Percentiles rank a stretch among this genome's conserved stretches.
phyloP scores from a whole-genome alignment of 2,888 invertebrate genomes.

The Drosophila nigritarsus region DNA sequence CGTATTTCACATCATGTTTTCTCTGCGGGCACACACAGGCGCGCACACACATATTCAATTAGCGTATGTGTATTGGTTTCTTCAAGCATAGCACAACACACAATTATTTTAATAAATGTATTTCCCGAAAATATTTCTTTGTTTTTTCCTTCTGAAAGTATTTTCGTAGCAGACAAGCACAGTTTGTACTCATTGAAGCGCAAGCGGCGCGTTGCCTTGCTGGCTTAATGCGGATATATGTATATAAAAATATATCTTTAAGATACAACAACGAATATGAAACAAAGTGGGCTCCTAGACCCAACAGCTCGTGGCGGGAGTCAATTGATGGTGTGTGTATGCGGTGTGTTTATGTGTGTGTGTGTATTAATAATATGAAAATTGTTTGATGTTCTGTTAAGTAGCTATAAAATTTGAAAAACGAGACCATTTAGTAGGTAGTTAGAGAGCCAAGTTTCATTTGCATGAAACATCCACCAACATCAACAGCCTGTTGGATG shows the following conservation, averaged over 20 bases:
- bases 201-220: constrained; percentile 34
- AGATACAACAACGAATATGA: constrained; percentile 41
- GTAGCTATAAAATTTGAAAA: constrained; percentile 79
- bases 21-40: constrained; percentile 38
- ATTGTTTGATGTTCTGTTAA: constrained; percentile 80
- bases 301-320: constrained; percentile 53
- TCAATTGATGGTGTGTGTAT: constrained; percentile 13
- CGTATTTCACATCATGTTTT: constrained; percentile 45
- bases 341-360: constrained; percentile 1
- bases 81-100: constrained; percentile 54
- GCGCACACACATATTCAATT: constrained; percentile 49
- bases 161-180: constrained; percentile 23
- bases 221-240: constrained; percentile 54
- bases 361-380: constrained; percentile 73
- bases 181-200: constrained; percentile 47
- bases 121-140: neutral
- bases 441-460: constrained; percentile 63
- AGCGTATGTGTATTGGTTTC: constrained; percentile 52
- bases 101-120: constrained; percentile 57
- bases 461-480: constrained; percentile 54
- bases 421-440: constrained; percentile 76
- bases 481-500: constrained; percentile 56
- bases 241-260: constrained; percentile 64
- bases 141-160: constrained; percentile 13
- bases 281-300: constrained; percentile 57